Evolutionary conservation across 1,140 invertebrate genomes (phyloP).

Genomic region (Eupeodes corollae): DNA sequence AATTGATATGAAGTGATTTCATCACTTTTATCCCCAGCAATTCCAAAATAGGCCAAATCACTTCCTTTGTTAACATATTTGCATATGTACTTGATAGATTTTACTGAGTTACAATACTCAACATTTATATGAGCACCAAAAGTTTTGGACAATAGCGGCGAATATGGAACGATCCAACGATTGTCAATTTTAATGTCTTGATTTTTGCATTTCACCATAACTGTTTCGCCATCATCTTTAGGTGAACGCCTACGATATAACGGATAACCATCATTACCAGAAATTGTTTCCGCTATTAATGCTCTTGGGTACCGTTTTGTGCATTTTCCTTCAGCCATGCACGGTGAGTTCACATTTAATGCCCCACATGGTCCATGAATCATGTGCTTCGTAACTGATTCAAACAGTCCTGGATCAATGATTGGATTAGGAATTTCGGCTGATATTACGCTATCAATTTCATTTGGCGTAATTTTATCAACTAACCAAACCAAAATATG

Average conservation of each 20-base stretch:
- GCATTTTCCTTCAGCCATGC: slow-evolving; percentile 24
- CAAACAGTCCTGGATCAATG: slow-evolving; percentile 34
- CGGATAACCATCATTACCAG: too few relatives aligned
- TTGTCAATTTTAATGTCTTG: neutral
- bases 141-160: too few relatives aligned
- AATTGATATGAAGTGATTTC: slow-evolving; percentile 18
- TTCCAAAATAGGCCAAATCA: too few relatives aligned
- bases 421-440: slow-evolving; percentile 41
- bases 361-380: slow-evolving; percentile 45
- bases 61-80: too few relatives aligned
- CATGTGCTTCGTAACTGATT: slow-evolving; percentile 37
- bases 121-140: too few relatives aligned
- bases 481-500: slow-evolving; percentile 6
- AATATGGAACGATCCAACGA: too few relatives aligned
- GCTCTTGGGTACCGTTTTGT: slow-evolving; percentile 17
- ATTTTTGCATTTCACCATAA: slow-evolving; percentile 7
- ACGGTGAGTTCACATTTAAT: slow-evolving; percentile 20
- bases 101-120: too few relatives aligned
- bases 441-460: slow-evolving; percentile 30
- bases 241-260: slow-evolving; percentile 32
- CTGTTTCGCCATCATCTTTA: slow-evolving; percentile 11
- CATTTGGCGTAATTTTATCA: slow-evolving; percentile 21
- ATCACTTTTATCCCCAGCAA: slow-evolving; percentile 20
- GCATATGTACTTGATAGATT: too few relatives aligned
- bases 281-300: slow-evolving; percentile 11